These are phyloP conservation scores for Epinotia ramella DNA, from an alignment of 2,888 invertebrate genomes.

Conservation along the genomic window DNA sequence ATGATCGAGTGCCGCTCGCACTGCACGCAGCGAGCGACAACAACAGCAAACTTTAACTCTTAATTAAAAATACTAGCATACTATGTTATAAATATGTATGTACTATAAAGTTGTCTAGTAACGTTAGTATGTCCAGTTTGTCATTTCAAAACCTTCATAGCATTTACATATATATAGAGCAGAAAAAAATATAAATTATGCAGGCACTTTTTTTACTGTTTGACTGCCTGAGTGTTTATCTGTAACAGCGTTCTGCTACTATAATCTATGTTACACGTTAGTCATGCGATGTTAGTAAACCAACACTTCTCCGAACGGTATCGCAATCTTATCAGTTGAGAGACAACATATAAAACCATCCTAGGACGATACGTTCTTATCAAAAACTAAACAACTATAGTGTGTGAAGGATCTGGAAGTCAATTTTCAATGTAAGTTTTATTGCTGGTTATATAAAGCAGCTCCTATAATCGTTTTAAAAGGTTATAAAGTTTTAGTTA, in stretches of 20 bases:
- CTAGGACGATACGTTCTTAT: slow-evolving; percentile 12
- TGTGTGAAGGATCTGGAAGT: slow-evolving; percentile 1
- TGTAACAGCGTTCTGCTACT: neutral
- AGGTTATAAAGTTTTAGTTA: no score
- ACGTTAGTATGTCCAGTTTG: no score
- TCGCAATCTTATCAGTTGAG: slow-evolving; percentile 33
- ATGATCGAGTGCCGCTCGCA: no score
- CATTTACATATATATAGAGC: no score
- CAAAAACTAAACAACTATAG: slow-evolving; percentile 8
- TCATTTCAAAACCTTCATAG: no score
- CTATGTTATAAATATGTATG: no score
- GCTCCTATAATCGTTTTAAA: neutral
- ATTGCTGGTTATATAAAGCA: neutral
- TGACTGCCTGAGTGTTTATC: neutral
- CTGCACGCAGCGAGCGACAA: no score
- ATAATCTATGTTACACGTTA: slow-evolving; percentile 16
- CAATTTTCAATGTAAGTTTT: slow-evolving; percentile 24
- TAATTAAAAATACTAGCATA: no score
- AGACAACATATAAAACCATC: slow-evolving; percentile 31
- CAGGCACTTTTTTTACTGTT: neutral
- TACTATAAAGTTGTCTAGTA: no score
- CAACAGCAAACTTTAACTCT: no score
- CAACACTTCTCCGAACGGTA: slow-evolving; percentile 22
- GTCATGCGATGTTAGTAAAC: slow-evolving; percentile 13
- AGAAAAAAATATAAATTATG: no score